A percentile compares a stretch with the other conserved stretches of the same genome.
Conservation (phyloP, 1,140 invertebrate genomes). For the Philopotamus ludificatus region DNA sequence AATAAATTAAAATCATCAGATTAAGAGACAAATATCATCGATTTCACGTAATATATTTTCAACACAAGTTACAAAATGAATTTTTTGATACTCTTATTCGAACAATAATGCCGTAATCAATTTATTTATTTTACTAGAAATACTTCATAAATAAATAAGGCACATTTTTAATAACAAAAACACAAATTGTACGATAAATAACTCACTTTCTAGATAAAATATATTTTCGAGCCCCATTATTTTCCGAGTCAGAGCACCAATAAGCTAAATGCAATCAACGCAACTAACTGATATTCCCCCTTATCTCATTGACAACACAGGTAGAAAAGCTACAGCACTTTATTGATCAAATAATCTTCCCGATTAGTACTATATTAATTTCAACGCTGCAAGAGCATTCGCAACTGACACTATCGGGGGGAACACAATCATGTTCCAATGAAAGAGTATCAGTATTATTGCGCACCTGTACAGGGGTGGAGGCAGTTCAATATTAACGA, state of each 20-base stretch:
- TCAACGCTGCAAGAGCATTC: constrained; percentile 32
- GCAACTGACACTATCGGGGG: constrained; percentile 33
- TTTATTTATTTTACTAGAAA: no score
- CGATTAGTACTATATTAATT: constrained; percentile 41
- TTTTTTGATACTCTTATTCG: no score
- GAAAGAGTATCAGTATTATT: constrained; percentile 10
- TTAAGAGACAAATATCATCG: no score
- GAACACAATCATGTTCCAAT: constrained; percentile 17
- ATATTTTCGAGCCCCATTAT: constrained; percentile 56
- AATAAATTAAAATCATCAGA: no score
- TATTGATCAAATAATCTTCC: constrained; percentile 43
- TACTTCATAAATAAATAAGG: no score
- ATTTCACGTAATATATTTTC: no score
- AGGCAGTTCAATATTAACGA: not conserved
- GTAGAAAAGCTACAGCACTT: constrained; percentile 16
- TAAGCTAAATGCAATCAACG: constrained; percentile 24
- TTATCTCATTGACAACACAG: constrained; percentile 30
- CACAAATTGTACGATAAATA: no score
- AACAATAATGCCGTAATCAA: no score
- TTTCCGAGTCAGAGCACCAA: constrained; percentile 13
- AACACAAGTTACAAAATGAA: no score
- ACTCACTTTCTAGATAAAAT: constrained; percentile 57
- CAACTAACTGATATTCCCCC: constrained; percentile 32
- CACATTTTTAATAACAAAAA: no score
- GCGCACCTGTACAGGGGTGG: constrained; percentile 35